Percentiles rank a stretch among this genome's conserved stretches.
Conservation (phyloP, 1,140 invertebrate species). For the Camponotus pennsylvanicus region DNA sequence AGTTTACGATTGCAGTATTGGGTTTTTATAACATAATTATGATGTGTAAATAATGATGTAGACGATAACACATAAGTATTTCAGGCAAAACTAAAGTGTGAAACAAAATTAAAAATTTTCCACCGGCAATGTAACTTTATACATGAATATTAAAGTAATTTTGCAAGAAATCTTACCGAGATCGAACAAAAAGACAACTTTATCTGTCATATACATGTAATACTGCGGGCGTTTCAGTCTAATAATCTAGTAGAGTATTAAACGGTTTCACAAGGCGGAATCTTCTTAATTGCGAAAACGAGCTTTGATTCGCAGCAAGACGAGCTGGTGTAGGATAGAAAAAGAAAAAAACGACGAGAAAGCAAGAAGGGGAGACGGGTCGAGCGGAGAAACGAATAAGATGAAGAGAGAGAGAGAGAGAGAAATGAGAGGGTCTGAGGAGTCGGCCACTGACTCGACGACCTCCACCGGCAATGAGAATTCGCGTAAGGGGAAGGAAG, state of each 20-base stretch:
- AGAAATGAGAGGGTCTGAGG: conserved; percentile 68
- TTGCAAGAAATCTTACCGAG: not conserved
- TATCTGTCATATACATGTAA: not conserved
- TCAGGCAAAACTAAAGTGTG: too few species aligned
- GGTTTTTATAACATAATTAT: not conserved
- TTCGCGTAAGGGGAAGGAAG: conserved; percentile 70
- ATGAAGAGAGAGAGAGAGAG: conserved; percentile 23
- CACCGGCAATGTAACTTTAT: not conserved
- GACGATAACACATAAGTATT: not conserved
- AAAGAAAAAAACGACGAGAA: conserved; percentile 23
- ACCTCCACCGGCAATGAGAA: conserved; percentile 72
- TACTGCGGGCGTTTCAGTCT: not conserved
- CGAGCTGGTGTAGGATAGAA: conserved; percentile 11
- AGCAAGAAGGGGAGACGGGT: conserved; percentile 64
- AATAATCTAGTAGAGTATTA: conserved; percentile 72
- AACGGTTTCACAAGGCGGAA: conserved; percentile 68
- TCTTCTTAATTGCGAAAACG: conserved; percentile 79
- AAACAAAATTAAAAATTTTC: not conserved
- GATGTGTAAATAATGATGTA: not conserved
- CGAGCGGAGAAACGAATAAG: conserved; percentile 43
- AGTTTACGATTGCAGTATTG: not conserved
- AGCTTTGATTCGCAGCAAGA: conserved; percentile 70
- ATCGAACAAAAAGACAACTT: not conserved
- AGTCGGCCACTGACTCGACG: conserved; percentile 73
- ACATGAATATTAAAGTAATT: conserved; percentile 7